Conservation (phyloP, 2,888 invertebrate species). For the Synanthedon tipuliformis region DNA sequence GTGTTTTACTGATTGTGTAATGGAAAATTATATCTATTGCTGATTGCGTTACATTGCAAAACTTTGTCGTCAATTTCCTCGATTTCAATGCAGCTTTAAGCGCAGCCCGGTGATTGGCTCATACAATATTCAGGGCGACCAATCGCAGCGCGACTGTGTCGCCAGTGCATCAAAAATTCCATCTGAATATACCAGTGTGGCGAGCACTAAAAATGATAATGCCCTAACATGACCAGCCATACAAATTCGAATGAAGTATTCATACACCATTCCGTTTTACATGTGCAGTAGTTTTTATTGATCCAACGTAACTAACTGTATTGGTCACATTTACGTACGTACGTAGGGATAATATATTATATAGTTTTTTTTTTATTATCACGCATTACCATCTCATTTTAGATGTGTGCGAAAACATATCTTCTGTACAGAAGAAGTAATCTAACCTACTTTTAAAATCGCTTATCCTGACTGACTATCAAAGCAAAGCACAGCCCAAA, state of each 20-base stretch:
- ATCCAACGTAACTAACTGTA: slow-evolving; percentile 48
- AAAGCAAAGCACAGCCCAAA: no score
- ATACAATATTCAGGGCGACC: slow-evolving; percentile 68
- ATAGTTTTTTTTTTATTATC: no score
- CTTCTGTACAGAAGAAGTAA: no score
- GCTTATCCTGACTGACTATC: no score
- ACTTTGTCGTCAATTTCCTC: slow-evolving; percentile 55
- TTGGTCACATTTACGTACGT: slow-evolving; percentile 18
- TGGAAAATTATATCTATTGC: slow-evolving; percentile 44
- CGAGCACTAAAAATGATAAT: slow-evolving; percentile 71
- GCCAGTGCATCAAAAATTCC: slow-evolving; percentile 72
- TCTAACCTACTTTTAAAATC: no score
- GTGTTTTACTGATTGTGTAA: slow-evolving; percentile 36
- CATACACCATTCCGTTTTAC: slow-evolving; percentile 59
- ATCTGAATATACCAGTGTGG: slow-evolving; percentile 68
- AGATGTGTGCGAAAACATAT: no score
- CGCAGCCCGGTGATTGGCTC: slow-evolving; percentile 65
- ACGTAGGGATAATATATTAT: no score
- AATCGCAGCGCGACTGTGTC: slow-evolving; percentile 65
- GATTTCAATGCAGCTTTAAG: slow-evolving; percentile 67
- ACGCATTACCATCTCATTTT: no score
- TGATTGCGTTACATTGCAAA: slow-evolving; percentile 28
- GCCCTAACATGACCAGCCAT: slow-evolving; percentile 62
- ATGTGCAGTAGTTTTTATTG: slow-evolving; percentile 58
- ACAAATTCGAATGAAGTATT: slow-evolving; percentile 69